A percentile compares a stretch with the other conserved stretches of the same genome.
Conservation (phyloP, 2,797 vertebrate species). For the Zalophus californianus region DNA sequence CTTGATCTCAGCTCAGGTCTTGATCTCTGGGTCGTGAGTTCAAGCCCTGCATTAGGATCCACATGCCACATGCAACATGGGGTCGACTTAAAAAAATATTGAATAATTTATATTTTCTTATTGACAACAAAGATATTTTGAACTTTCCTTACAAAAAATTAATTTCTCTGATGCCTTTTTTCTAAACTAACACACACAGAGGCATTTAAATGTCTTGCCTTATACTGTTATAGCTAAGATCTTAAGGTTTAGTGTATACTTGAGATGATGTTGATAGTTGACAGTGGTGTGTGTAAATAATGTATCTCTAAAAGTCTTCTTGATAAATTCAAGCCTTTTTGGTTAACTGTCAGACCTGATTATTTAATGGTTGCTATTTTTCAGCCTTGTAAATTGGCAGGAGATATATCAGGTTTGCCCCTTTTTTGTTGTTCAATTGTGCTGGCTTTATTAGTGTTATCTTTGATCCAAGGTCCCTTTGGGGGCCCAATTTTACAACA, state of each 20-base stretch:
- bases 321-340: not conserved
- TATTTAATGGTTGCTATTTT: not conserved
- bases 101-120: slow-evolving; percentile 41
- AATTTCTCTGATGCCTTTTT: not conserved
- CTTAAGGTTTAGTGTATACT: not conserved
- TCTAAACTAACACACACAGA: not conserved
- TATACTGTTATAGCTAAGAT: not conserved
- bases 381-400: slow-evolving; percentile 8
- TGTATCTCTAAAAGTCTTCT: not conserved
- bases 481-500: not conserved
- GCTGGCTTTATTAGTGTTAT: not conserved
- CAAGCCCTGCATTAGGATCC: not conserved
- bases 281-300: not conserved
- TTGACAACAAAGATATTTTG: not conserved
- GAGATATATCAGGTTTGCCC: not conserved
- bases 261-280: not conserved
- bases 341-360: not conserved
- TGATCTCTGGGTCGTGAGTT: not conserved
- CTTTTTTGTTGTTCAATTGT: not conserved
- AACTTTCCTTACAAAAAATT: slow-evolving; percentile 1
- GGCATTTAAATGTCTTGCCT: not conserved
- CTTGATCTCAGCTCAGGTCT: not conserved
- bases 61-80: not conserved
- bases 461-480: slow-evolving; percentile 28
- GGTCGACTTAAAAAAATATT: not conserved